Evolutionary conservation across 2,113 vertebrate species (phyloP).

Genomic region (Plecotus auritus): DNA sequence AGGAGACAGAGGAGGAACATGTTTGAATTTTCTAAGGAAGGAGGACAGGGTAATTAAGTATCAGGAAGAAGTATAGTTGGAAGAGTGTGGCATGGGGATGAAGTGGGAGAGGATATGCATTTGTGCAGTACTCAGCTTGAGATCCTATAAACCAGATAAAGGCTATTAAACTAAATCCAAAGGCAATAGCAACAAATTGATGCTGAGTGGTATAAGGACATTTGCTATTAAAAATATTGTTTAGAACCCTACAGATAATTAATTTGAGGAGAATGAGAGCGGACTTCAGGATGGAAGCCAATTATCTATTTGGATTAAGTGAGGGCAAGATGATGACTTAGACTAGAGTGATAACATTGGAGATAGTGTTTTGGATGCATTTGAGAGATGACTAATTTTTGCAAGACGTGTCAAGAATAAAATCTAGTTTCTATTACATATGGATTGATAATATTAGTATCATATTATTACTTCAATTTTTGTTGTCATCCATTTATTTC

Average conservation of each 20-base stretch:
- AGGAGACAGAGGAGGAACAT: background rate
- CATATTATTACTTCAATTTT: background rate
- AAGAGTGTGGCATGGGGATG: background rate
- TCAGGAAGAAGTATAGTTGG: background rate
- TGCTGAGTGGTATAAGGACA: background rate
- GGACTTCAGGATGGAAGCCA: background rate
- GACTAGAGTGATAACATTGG: background rate
- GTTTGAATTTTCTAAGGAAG: background rate
- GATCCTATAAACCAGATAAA: background rate
- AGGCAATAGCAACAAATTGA: background rate
- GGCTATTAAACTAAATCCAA: background rate
- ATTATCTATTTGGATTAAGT: background rate
- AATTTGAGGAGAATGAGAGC: background rate
- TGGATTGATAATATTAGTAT: background rate
- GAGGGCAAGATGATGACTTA: background rate
- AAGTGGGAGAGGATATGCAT: fast-evolving
- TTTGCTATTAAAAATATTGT: background rate
- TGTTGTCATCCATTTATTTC: background rate
- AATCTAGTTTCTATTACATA: background rate
- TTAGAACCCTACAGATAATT: background rate
- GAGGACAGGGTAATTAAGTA: background rate
- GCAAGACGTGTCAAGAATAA: background rate
- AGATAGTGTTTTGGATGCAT: background rate
- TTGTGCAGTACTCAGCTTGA: fast-evolving
- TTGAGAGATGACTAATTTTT: background rate